Base-by-base conservation (phyloP, 2,113 vertebrate genomes). In the Corythoichthys haematopterus region DNA sequence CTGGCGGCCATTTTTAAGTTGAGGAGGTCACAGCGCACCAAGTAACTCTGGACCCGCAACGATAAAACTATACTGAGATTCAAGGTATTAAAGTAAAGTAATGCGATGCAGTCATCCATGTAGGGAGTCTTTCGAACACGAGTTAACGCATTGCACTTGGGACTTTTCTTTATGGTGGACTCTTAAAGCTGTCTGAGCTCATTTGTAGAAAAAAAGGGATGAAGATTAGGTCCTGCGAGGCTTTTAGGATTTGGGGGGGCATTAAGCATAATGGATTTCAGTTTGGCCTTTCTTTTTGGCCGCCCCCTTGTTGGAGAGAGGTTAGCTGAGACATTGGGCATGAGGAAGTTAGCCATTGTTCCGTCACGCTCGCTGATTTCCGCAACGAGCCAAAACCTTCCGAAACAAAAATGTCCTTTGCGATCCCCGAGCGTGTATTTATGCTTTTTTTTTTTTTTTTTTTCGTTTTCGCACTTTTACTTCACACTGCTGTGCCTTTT, bases 211-310 rank as follows among this genome's bases (percentile, higher is more conserved):
- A 88, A 81, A 87, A 88, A 80, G 80, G 84, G 78, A 87, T 74
- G 79, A 67, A 86, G 87, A 88, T 88, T 85, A 88, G 83, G 80
- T 82, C 82, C 82, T 88, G 76, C 76, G 78, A 83, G 87, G 84
- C 76, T 90, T 76, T 85, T 88, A 84, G 87, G 85, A 88, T 88
- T 88, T 85, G 72, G 82, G 79, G 40, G 86, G 85, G 35, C 55
- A 87, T 89, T 86, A 89, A 84, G 78, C 84, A 88, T 84, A 88
- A 90, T 88, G 82, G 85, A 85, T 83, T 88, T 88, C 80, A 85
- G 87, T 84, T 90, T 72, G 69, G 76, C 71, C 81, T 87, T 87
- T 90, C 79, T 88, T 87, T 84, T 80, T 82, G 55, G 67, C 81
- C 78, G 84, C 74, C 77, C 56, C 20, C 59, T 72, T 73, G 73